Percentiles rank a stretch among this genome's conserved stretches.
Conservation (phyloP, 2,797 vertebrate genomes). For the Hippopotamyrus pictus region DNA sequence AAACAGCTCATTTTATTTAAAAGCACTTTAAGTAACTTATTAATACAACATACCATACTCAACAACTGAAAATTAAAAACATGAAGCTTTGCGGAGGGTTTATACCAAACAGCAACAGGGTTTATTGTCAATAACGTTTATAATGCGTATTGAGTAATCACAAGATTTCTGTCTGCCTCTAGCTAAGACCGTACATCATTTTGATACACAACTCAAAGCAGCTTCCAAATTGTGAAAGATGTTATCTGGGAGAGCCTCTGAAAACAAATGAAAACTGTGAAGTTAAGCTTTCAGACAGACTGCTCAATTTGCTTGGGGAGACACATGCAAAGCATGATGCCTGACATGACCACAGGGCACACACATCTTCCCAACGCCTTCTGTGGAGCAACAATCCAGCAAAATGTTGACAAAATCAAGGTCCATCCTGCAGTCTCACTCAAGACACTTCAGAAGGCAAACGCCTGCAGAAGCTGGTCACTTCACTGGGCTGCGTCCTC, state of each 20-base stretch:
- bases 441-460: neutral
- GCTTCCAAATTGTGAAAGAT: neutral
- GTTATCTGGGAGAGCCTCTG: neutral
- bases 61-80: neutral
- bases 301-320: neutral
- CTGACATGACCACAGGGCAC: neutral
- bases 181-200: neutral
- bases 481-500: neutral
- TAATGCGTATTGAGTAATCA: constrained; percentile 9
- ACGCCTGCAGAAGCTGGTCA: neutral
- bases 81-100: neutral
- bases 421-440: neutral
- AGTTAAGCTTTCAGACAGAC: neutral
- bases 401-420: neutral
- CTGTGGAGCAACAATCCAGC: neutral
- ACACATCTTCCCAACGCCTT: neutral
- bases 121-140: neutral
- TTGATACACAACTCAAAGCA: neutral
- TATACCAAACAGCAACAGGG: neutral
- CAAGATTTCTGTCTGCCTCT: neutral
- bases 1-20: neutral
- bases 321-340: neutral
- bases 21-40: neutral
- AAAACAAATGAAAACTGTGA: neutral
- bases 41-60: neutral